Base-by-base conservation (phyloP, 1,140 invertebrate genomes). In the Acromyrmex heyeri region DNA sequence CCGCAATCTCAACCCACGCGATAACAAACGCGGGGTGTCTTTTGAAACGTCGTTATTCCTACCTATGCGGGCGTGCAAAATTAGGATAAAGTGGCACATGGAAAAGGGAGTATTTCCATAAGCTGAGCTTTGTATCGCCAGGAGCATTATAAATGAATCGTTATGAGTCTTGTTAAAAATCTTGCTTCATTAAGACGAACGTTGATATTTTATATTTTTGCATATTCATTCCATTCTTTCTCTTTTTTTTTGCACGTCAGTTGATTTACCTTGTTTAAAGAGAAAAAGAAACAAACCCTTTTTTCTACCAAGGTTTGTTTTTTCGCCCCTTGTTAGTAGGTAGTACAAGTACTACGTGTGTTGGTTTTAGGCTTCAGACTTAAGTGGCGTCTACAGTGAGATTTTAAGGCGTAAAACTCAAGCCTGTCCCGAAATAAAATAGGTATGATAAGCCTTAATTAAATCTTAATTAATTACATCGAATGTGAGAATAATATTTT, bases 81-180 rank as follows among this genome's bases (percentile, higher is more conserved):
- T 83, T 24, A 61, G 55, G n/a, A 83, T 83, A 83, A 83, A 83
- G 69, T 73, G 55, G 55, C 48, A 72, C 55, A 62, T 24, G 38
- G 34, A 65, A 81, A 67, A n/a, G 53, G 24, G 38, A 16, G 53
- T 27, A 27, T 81, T 81, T 69, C n/a, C 34, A 2, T 48, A 10
- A 16, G 14, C 4, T 53, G 53, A 6, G 27, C 27, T 21, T 75
- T 30, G 24, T 62, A 24, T 61, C 59, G 38, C 69, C 10, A 14
- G 48, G 16, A 82, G 38, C 55, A 3, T 61, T 50, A 59, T n/a
- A 34, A 73, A 73, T 61, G 18, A 48, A 10, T 62, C 24, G 67
- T 61, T 44, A 34, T 59, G 18, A 50, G 27, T 83, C 59, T 62
- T 30, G 50, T 34, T 61, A 18, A 75, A 75, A 75, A 24, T 18